These are phyloP conservation scores for Creontiades dilutus DNA, from an alignment of 2,888 invertebrate species.

Conservation along the genomic window DNA sequence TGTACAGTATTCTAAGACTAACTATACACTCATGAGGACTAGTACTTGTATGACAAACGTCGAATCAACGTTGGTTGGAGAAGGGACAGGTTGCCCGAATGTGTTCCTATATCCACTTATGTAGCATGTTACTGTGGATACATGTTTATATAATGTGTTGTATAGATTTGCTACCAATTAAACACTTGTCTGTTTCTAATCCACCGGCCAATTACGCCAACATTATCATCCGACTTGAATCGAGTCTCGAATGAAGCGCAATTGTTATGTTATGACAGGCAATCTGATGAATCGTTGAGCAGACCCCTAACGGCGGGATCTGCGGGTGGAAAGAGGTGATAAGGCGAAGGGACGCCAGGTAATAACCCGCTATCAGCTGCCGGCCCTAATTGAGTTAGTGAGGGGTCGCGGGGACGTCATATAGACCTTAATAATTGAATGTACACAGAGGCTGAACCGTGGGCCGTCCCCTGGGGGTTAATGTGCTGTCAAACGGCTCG, in stretches of 20 bases:
- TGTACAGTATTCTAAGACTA: no score
- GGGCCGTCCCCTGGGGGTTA: background rate
- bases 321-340: slow-evolving; percentile 36
- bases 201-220: no score
- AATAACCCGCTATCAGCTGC: background rate
- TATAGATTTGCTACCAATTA: no score
- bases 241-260: background rate
- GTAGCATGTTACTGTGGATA: no score
- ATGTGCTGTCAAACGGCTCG: slow-evolving; percentile 24
- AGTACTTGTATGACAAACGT: no score
- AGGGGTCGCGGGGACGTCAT: background rate
- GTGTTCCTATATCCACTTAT: no score
- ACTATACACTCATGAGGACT: no score
- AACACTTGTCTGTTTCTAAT: no score
- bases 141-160: no score
- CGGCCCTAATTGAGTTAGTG: background rate
- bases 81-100: no score
- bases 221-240: background rate
- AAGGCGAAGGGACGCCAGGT: background rate
- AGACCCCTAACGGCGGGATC: background rate
- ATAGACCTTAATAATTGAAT: slow-evolving; percentile 30
- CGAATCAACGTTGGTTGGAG: no score
- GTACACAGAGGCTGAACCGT: slow-evolving; percentile 2
- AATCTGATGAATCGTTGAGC: slow-evolving; percentile 21
- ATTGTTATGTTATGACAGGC: slow-evolving; percentile 8